Conservation (phyloP, 2,113 vertebrate genomes). For the Paralichthys olivaceus region DNA sequence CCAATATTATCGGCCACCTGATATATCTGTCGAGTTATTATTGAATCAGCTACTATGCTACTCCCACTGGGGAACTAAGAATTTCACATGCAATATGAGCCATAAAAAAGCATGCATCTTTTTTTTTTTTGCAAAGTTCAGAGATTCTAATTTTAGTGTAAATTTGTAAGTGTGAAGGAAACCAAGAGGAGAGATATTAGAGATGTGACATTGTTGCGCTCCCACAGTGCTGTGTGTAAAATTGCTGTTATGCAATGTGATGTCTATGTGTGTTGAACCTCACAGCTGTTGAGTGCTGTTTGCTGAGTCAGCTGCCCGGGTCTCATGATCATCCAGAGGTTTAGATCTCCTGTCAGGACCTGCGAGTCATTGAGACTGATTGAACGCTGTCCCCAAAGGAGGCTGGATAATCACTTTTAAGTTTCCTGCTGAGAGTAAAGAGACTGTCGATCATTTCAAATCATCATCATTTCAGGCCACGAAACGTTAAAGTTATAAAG, state of each 20-base stretch:
- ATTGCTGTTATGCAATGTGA: constrained; percentile 1
- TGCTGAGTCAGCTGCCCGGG: constrained; percentile 48
- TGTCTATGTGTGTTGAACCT: neutral
- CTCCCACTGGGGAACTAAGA: too few relatives aligned
- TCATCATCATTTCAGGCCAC: neutral
- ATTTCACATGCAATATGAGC: too few relatives aligned
- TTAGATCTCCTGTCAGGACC: constrained; percentile 14
- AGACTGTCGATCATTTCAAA: neutral
- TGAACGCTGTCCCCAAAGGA: neutral
- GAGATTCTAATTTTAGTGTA: too few relatives aligned
- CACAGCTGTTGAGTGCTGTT: constrained; percentile 13
- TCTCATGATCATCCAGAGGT: constrained; percentile 10
- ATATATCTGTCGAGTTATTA: too few relatives aligned
- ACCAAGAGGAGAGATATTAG: neutral
- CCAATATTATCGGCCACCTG: too few relatives aligned
- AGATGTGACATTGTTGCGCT: neutral
- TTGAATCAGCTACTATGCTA: too few relatives aligned
- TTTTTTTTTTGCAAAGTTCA: neutral
- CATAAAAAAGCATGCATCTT: too few relatives aligned
- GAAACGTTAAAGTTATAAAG: neutral
- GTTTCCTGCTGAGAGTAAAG: neutral
- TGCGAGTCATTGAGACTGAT: neutral
- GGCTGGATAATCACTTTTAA: neutral
- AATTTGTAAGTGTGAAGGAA: neutral
- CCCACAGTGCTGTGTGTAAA: neutral